Base-by-base conservation (phyloP, 2,797 vertebrate genomes). In the Brotula barbata region DNA sequence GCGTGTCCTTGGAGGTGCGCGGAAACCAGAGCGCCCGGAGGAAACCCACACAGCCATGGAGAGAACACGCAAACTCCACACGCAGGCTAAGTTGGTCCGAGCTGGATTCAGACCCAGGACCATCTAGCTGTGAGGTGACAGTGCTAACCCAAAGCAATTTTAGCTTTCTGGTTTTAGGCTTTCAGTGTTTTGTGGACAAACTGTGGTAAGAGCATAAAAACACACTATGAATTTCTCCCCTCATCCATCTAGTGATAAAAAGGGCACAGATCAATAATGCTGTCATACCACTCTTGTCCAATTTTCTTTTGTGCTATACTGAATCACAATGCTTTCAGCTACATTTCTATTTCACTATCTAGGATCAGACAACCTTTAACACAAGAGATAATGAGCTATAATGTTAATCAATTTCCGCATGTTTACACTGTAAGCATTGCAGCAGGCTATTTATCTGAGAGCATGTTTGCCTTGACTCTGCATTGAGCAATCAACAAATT, bases 231-330 rank as follows among this genome's bases (percentile, higher is more conserved):
- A 62, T 59, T 72, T 68, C 49, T 25, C 45, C 50, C 58, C 60
- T 73, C 55, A 61, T 72, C 68, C 73, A 51, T 63, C 39, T 28
- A 46, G 73, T 60, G 71, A 66, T 78, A 63, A 78, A 85, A 83
- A 82, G 41, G 58, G 64, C 58, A 56, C 39, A 61, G 75, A 88
- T 89, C 85, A 75, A 86, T 84, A 78, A 39, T 12, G 20, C 66
- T 73, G 73, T 77, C 78, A 80, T 59, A 46, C 17, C n/a, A 50
- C 47, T 52, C 48, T 58, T 54, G 20, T 58, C 54, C 47, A 63
- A 59, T 70, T 42, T 31, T 52, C 48, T 58, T 63, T 53, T 49
- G 54, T 66, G 73, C 33, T 2, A n/a, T n/a, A n/a, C 22, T 39
- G 39, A 62, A 47, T 60, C 53, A 54, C 52, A 61, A 33, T 58